Evolutionary conservation across 2,113 vertebrate genomes (phyloP).

Genomic region (Oryzias curvinotus): DNA sequence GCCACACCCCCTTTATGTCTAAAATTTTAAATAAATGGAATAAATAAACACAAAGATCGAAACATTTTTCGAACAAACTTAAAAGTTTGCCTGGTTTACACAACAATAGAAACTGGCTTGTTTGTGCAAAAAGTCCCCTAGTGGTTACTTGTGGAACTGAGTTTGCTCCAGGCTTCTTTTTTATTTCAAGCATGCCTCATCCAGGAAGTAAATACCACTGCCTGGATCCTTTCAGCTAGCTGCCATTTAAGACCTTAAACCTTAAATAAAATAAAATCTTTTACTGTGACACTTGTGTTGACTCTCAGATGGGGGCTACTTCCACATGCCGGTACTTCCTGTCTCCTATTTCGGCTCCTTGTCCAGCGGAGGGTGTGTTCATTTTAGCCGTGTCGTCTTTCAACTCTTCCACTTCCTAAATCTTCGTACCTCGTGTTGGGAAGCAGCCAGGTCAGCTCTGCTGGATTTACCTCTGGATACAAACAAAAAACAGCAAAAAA

Average conservation of each 20-base stretch:
- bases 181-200: too few species aligned
- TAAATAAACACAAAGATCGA: too few species aligned
- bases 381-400: conserved; percentile 77
- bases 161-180: too few species aligned
- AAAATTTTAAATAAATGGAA: too few species aligned
- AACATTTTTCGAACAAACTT: too few species aligned
- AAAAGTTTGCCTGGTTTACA: too few species aligned
- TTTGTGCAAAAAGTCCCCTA: too few species aligned
- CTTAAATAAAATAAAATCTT: background rate
- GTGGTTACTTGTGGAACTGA: too few species aligned
- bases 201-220: too few species aligned
- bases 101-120: too few species aligned
- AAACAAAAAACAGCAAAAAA: conserved; percentile 36
- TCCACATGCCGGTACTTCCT: conserved; percentile 45
- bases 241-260: background rate
- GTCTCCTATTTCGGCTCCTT: conserved; percentile 68
- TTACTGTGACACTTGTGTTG: background rate
- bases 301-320: conserved; percentile 14
- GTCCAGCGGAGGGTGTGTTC: conserved; percentile 65
- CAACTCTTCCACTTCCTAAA: conserved; percentile 73
- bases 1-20: too few species aligned
- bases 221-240: background rate
- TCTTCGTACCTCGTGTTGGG: conserved; percentile 62
- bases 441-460: conserved; percentile 45
- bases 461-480: conserved; percentile 35